Conservation (phyloP, 2,797 vertebrate species). For the Cheracebus regulus region DNA sequence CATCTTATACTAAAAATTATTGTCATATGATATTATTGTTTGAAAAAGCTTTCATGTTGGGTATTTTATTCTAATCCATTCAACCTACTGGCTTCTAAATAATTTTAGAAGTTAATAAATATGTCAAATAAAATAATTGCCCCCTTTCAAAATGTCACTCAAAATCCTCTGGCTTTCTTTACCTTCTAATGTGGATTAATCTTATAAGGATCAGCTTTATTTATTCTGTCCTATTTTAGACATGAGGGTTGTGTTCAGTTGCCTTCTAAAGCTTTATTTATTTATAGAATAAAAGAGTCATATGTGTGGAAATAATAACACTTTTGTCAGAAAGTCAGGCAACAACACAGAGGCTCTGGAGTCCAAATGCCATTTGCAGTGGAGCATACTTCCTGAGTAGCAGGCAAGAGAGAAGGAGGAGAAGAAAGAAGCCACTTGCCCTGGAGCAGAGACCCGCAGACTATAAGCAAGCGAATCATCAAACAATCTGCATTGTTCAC, state of each 20-base stretch:
- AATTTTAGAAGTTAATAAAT: not conserved
- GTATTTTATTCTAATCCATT: not conserved
- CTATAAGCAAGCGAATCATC: not conserved
- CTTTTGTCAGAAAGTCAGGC: constrained; percentile 64
- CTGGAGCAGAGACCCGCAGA: not conserved
- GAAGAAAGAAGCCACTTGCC: not conserved
- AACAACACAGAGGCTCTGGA: not conserved
- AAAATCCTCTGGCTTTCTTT: not conserved
- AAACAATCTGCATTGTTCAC: not conserved
- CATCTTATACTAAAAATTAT: not conserved
- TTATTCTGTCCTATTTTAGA: not conserved
- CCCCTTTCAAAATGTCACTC: not conserved
- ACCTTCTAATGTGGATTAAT: not conserved
- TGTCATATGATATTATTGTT: not conserved
- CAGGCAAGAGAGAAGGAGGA: not conserved
- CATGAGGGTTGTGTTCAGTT: not conserved
- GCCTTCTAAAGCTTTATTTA: constrained; percentile 49
- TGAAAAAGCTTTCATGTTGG: not conserved
- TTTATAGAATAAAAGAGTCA: constrained; percentile 62
- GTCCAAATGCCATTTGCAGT: constrained; percentile 24
- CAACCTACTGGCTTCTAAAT: not conserved
- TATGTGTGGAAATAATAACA: constrained; percentile 50
- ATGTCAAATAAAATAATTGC: constrained; percentile 10
- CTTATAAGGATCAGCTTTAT: not conserved
- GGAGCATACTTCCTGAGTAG: not conserved